phyloP scores from a whole-genome alignment of 2,797 vertebrate genomes.

The Schizopygopsis malacanthus region DNA sequence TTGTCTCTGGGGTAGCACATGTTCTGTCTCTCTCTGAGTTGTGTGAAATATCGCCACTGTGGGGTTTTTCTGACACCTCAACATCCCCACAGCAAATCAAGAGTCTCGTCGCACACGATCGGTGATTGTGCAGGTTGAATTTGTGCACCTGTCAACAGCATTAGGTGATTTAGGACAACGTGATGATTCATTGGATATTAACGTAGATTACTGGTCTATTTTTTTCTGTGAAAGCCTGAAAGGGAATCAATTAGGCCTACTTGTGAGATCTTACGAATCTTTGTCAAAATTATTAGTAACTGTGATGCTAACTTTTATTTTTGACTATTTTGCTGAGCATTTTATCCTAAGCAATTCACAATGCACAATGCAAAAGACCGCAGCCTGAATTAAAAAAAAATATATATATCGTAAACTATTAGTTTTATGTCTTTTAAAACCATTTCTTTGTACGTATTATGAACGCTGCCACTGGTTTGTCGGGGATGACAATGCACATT shows the following conservation, averaged over 20 bases:
- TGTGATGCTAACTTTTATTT: neutral
- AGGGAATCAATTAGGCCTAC: neutral
- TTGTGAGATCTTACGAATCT: neutral
- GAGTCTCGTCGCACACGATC: neutral
- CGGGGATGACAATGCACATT: constrained; percentile 49
- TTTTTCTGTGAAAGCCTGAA: neutral
- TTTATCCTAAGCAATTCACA: too few relatives aligned
- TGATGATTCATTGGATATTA: constrained; percentile 16
- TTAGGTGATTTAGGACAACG: neutral
- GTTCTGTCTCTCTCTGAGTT: constrained; percentile 22
- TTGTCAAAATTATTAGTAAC: neutral
- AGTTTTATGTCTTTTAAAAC: neutral
- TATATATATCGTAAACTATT: neutral
- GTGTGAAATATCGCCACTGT: constrained; percentile 43
- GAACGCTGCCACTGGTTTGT: constrained; percentile 35
- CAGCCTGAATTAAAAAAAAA: neutral
- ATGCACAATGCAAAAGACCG: neutral
- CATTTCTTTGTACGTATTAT: neutral
- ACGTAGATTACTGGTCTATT: neutral
- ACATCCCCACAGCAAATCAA: constrained; percentile 30
- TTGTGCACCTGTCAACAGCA: constrained; percentile 36
- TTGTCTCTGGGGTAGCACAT: constrained; percentile 47
- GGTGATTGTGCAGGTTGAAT: constrained; percentile 18
- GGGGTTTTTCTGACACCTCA: constrained; percentile 38
- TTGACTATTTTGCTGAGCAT: neutral